Conservation (phyloP, 2,113 vertebrate species). For the Oncorhynchus kisutch region DNA sequence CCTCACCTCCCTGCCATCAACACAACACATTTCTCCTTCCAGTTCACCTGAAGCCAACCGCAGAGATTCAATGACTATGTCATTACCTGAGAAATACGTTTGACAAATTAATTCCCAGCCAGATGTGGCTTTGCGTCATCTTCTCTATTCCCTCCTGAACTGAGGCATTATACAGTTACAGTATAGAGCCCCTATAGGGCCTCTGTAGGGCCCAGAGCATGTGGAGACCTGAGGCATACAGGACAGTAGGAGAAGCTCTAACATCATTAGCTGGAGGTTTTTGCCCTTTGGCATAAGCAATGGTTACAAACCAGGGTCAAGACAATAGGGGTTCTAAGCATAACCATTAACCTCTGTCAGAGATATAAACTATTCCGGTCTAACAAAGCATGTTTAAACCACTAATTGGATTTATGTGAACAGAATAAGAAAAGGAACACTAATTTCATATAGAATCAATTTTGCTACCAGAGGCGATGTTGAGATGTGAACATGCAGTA, state of each 20-base stretch:
- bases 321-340: too few species aligned
- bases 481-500: conserved; percentile 5
- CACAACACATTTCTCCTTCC: conserved; percentile 23
- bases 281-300: conserved; percentile 54
- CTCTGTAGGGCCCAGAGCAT: neutral
- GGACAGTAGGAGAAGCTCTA: neutral
- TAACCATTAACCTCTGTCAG: conserved; percentile 63
- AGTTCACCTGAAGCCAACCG: conserved; percentile 47
- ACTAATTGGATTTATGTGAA: conserved; percentile 59
- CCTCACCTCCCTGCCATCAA: conserved; percentile 4
- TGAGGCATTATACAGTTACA: conserved; percentile 43
- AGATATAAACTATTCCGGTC: conserved; percentile 53
- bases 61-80: conserved; percentile 50
- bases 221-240: neutral
- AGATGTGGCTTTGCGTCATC: conserved; percentile 51
- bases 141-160: conserved; percentile 23
- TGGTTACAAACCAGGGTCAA: conserved; percentile 44
- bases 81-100: conserved; percentile 63
- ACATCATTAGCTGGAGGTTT: conserved; percentile 59
- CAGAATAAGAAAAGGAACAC: conserved; percentile 17
- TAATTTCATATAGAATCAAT: neutral
- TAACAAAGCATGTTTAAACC: conserved; percentile 43
- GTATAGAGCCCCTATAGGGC: neutral
- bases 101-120: conserved; percentile 52
- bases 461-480: conserved; percentile 43